A percentile compares a stretch with the other conserved stretches of the same genome.
Conservation (phyloP, 2,113 vertebrate genomes). For the Cyprinus carpio region DNA sequence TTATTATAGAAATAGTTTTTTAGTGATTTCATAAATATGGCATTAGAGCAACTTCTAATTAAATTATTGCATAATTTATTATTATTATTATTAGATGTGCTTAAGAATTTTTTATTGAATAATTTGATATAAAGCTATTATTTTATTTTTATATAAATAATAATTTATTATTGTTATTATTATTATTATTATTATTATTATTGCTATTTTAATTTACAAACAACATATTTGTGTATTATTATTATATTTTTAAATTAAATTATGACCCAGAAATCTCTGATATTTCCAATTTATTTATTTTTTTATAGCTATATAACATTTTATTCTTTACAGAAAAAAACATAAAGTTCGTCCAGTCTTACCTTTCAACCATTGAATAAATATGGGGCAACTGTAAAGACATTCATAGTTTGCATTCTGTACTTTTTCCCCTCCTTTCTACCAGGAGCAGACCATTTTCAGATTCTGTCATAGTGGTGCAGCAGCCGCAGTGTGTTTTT, state of each 20-base stretch:
- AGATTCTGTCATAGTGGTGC: not conserved
- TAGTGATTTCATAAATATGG: not conserved
- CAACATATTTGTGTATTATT: too few relatives aligned
- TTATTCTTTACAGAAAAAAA: not conserved
- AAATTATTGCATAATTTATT: not conserved
- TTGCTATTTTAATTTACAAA: too few relatives aligned
- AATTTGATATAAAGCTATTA: too few relatives aligned
- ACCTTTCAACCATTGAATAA: not conserved
- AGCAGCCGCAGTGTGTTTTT: not conserved
- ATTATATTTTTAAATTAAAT: not conserved
- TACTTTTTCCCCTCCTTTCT: not conserved
- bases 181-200: too few relatives aligned
- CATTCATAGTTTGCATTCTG: conserved; percentile 15
- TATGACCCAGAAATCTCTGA: not conserved
- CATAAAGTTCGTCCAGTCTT: not conserved
- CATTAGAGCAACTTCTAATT: not conserved
- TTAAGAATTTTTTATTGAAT: too few relatives aligned
- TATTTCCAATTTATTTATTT: not conserved
- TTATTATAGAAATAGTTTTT: not conserved
- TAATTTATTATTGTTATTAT: too few relatives aligned
- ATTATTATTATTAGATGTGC: too few relatives aligned
- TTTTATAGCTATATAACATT: not conserved
- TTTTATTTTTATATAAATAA: too few relatives aligned
- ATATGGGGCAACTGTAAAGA: conserved; percentile 18
- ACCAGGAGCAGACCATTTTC: conserved; percentile 13